Conservation (phyloP, 2,888 invertebrate genomes). For the Limnephilus auricula region DNA sequence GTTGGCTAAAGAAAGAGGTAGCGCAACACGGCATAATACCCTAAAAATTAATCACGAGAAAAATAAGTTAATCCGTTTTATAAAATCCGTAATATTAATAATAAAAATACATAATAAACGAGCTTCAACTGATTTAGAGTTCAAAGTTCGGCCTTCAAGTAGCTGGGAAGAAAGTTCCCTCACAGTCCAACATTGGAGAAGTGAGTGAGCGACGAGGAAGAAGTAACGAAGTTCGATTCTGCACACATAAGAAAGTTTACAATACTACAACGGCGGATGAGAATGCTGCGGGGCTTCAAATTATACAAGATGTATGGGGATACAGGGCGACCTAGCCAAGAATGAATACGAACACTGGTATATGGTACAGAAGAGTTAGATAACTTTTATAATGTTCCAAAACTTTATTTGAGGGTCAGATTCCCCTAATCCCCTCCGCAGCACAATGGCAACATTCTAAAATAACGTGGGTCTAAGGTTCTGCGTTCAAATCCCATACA, state of each 20-base stretch:
- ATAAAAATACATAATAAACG: conserved; percentile 35
- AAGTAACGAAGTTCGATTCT: conserved; percentile 32
- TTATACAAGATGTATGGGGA: conserved; percentile 15
- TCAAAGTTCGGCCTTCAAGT: conserved; percentile 49
- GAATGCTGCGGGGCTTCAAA: conserved; percentile 21
- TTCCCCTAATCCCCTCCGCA: not conserved
- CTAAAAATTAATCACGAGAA: not conserved
- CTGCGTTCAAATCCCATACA: not conserved
- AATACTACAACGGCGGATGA: not conserved
- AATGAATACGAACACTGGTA: not conserved
- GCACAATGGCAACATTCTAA: not conserved
- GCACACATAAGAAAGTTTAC: conserved; percentile 50
- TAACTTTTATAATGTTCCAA: not conserved
- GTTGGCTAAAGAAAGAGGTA: too few species aligned
- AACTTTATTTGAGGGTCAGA: not conserved
- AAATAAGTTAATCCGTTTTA: not conserved
- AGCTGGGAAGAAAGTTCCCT: conserved; percentile 17
- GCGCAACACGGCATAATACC: too few species aligned
- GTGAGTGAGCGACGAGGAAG: not conserved
- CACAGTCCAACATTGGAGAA: conserved; percentile 18
- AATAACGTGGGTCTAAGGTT: not conserved
- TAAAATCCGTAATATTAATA: too few species aligned
- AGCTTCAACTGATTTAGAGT: conserved; percentile 23
- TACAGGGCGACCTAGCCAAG: not conserved
- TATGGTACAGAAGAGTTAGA: not conserved